Base-by-base conservation (phyloP, 2,888 invertebrate species). In the Isotomurus palustris region DNA sequence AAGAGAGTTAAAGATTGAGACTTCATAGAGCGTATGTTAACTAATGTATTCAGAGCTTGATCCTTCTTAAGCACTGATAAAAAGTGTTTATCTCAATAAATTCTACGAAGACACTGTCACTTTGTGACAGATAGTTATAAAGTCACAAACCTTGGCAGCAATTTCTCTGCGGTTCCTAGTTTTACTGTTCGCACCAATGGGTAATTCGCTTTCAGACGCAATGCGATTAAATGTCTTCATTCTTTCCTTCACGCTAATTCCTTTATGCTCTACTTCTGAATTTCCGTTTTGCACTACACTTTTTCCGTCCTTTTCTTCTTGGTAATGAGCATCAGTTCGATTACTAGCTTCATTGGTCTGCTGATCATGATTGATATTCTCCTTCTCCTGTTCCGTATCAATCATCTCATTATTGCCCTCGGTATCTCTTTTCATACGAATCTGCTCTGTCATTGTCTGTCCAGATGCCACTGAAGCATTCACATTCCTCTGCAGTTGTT, bases 221-320 rank as follows among this genome's bases (percentile, higher is more conserved):
- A 93, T 84, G 69, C 88, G 83, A 76, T 95, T 93, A 75, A 94
- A 91, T 78, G 91, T 91, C 78, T 89, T 87, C 72, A 90, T 91
- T 60, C 91, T 82, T 75, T 95, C 94, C 74, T 89, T 91, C 10
- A 95, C 94, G 72, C 91, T 92, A 64, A 92, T 84, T 72, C n/a
- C n/a, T n/a, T 84, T 75, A 60, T 73, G 76, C 68, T 80, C 79
- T 44, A 75, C 75, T 58, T 72, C 71, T 38, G 56, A 64, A 54
- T 61, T 60, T 51, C 63, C 68, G 58, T 65, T 64, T 53, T 56
- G 58, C 53, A 56, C 53, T 25, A 6, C 24, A 47, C 28, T 45
- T 25, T 35, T 35, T n/a, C n/a, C 27, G 19, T 4, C 28, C 10
- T 12, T 44, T 8, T 24, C 52, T 41, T 52, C 50, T 27, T 36